phyloP scores from a whole-genome alignment of 2,888 invertebrate genomes.

The Busseola fusca region DNA sequence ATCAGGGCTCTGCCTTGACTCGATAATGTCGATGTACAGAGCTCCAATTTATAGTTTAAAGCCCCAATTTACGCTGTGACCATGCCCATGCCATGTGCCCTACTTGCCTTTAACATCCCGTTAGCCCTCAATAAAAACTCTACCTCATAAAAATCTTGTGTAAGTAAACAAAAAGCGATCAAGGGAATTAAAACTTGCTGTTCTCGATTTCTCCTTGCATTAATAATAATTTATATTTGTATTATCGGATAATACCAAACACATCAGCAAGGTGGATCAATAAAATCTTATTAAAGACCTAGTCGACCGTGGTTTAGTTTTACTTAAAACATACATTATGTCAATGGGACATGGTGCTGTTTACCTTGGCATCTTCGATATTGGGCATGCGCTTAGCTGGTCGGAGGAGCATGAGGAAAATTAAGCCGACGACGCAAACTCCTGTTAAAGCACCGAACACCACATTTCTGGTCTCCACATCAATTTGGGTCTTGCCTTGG shows the following conservation, averaged over 20 bases:
- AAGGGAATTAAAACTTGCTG: slow-evolving; percentile 35
- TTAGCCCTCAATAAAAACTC: slow-evolving; percentile 43
- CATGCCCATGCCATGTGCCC: too few species aligned
- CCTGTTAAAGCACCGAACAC: slow-evolving; percentile 95
- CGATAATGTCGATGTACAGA: background rate
- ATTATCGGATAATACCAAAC: slow-evolving; percentile 47
- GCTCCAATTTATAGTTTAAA: background rate
- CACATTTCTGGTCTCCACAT: slow-evolving; percentile 91
- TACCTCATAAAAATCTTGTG: slow-evolving; percentile 37
- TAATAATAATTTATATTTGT: slow-evolving; percentile 37
- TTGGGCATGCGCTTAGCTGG: slow-evolving; percentile 83
- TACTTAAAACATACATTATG: slow-evolving; percentile 32
- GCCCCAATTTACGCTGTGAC: slow-evolving; percentile 4
- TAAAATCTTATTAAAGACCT: slow-evolving; percentile 45
- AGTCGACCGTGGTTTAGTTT: slow-evolving; percentile 50
- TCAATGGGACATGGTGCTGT: slow-evolving; percentile 35
- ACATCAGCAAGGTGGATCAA: slow-evolving; percentile 41
- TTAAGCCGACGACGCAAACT: slow-evolving; percentile 92
- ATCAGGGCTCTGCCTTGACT: slow-evolving; percentile 21
- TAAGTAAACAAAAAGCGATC: slow-evolving; percentile 41
- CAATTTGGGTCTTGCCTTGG: slow-evolving; percentile 93
- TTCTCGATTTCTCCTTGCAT: slow-evolving; percentile 30
- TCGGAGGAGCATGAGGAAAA: slow-evolving; percentile 91
- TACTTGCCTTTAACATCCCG: slow-evolving; percentile 25
- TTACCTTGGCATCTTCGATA: slow-evolving; percentile 84